These are phyloP conservation scores for Tuberolachnus salignus DNA, from an alignment of 2,888 invertebrate genomes.

Conservation along the genomic window DNA sequence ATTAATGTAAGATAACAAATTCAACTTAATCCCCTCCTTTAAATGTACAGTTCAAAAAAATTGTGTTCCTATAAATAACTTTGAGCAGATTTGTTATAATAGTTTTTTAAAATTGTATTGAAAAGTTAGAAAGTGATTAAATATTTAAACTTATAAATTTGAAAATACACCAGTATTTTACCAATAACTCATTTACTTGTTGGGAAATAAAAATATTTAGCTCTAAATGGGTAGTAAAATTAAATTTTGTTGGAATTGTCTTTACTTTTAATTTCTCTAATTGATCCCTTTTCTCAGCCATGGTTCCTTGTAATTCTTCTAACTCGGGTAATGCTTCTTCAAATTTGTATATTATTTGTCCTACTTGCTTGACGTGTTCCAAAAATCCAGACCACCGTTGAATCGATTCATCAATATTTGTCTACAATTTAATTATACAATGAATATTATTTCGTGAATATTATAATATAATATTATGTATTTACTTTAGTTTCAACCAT, in stretches of 20 bases:
- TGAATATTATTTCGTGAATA: background rate
- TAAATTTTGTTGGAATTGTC: background rate
- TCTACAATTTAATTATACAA: slow-evolving; percentile 60
- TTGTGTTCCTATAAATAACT: too few species aligned
- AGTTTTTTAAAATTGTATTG: too few species aligned
- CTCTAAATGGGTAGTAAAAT: background rate
- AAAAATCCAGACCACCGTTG: slow-evolving; percentile 90
- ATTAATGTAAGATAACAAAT: too few species aligned
- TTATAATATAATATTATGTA: background rate
- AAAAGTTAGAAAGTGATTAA: slow-evolving; percentile 12
- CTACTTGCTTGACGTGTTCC: slow-evolving; percentile 84
- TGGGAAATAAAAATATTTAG: background rate
- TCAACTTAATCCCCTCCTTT: too few species aligned
- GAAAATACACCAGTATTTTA: background rate
- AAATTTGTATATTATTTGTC: slow-evolving; percentile 80
- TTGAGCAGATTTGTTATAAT: too few species aligned
- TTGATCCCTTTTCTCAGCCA: slow-evolving; percentile 85
- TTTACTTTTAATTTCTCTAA: slow-evolving; percentile 77
- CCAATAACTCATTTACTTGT: background rate
- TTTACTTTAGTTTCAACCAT: slow-evolving; percentile 84
- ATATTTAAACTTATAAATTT: background rate
- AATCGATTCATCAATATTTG: slow-evolving; percentile 84
- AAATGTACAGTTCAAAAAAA: too few species aligned
- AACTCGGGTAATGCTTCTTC: slow-evolving; percentile 77
- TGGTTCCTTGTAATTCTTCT: slow-evolving; percentile 76